Base-by-base conservation (phyloP, 23 tunicate species). In the Trididemnum clinides region DNA sequence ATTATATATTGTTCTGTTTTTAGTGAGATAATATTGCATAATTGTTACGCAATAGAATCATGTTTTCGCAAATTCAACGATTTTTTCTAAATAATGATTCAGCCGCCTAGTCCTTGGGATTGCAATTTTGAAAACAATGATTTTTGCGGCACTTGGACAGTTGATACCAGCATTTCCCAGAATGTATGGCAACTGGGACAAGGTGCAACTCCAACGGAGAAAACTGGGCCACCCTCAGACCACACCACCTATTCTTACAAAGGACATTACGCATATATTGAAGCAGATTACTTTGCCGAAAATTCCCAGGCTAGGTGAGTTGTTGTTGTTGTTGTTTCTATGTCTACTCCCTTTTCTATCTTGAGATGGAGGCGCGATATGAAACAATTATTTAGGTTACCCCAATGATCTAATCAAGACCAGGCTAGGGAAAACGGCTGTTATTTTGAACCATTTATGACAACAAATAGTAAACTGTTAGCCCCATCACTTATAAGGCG, bases 21-120 rank as follows among this genome's bases (percentile, higher is more conserved):
- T n/a, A n/a, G n/a, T n/a, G n/a, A n/a, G n/a, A n/a, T n/a, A n/a
- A n/a, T n/a, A n/a, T n/a, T n/a, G n/a, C n/a, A n/a, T n/a, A n/a
- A n/a, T n/a, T n/a, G n/a, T n/a, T n/a, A n/a, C n/a, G n/a, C n/a
- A n/a, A n/a, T n/a, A n/a, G n/a, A n/a, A 7, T 10, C 71, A 10
- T 44, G 54, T 44, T 10, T 15, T 44, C 54, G 54, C 54, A 44
- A 44, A 44, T 15, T 7, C 15, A 44, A 7, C 54, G 54, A 44
- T 15, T 44, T 10, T 44, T 44, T 7, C 10, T 15, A 44, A 44
- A 44, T 7, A 44, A 44, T 7, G 10, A 29, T 66, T 4, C 49
- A 93, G 98, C 83, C 98, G 10, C 98, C 98, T 2, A 84, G 88
- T 31, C 76, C 31, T 1, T 94, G 98, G 98, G 98, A 94, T 85